phyloP scores from a whole-genome alignment of 2,888 invertebrate species.

The Synergus itoensis region DNA sequence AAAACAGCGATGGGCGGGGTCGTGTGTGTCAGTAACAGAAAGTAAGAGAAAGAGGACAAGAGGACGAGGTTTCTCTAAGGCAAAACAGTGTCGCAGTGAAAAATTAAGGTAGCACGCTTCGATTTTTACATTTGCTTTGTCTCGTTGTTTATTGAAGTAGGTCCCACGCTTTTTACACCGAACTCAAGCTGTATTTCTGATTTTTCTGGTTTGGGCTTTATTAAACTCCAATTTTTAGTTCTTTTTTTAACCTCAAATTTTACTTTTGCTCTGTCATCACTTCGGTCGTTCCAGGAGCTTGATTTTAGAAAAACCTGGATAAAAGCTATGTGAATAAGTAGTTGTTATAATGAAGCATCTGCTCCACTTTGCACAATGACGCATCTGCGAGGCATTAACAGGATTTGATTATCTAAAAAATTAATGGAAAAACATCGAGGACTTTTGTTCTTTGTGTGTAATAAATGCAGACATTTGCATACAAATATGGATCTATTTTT shows the following conservation, averaged over 20 bases:
- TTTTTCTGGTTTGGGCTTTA: not conserved
- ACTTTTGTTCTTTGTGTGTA: not conserved
- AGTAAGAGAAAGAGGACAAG: conserved; percentile 21
- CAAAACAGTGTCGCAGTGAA: conserved; percentile 64
- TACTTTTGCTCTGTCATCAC: not conserved
- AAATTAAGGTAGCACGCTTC: conserved; percentile 51
- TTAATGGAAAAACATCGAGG: not conserved
- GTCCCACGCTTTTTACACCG: not conserved
- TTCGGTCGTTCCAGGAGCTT: not conserved
- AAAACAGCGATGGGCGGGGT: conserved; percentile 27
- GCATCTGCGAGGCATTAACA: not conserved
- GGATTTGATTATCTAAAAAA: not conserved
- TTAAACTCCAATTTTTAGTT: not conserved
- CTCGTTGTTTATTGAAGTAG: not conserved
- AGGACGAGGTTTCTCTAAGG: not conserved
- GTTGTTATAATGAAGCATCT: not conserved
- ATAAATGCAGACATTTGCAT: not conserved
- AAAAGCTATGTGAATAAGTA: not conserved
- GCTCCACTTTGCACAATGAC: not conserved
- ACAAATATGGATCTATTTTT: conserved; percentile 15
- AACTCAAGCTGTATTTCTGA: not conserved
- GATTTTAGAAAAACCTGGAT: not conserved
- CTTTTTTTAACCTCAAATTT: not conserved
- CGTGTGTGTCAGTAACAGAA: conserved; percentile 1
- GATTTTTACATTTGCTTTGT: not conserved